These are phyloP conservation scores for Monoplex corrugatus DNA, from an alignment of 2,888 invertebrate genomes.

Conservation along the genomic window DNA sequence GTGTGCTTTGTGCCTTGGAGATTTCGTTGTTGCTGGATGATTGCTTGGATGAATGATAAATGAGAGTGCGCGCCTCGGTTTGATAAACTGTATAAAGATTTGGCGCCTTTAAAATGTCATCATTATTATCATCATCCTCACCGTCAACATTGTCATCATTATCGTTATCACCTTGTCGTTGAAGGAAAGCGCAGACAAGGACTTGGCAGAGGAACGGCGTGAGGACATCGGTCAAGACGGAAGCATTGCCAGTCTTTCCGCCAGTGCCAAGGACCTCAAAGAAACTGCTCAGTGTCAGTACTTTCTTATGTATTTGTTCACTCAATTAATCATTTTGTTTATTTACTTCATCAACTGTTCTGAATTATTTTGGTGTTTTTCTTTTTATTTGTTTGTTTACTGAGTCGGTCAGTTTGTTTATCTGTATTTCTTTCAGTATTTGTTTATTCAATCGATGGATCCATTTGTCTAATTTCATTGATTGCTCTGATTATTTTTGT, in stretches of 20 bases:
- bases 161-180: no score
- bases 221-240: constrained; percentile 6
- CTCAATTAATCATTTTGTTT: not conserved
- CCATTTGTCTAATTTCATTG: no score
- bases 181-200: not conserved
- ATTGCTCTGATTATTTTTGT: no score
- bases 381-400: not conserved
- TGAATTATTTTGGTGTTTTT: not conserved
- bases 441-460: no score
- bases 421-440: not conserved
- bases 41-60: no score
- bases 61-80: no score
- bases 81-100: no score
- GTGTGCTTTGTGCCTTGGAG: no score
- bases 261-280: constrained; percentile 2
- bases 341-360: not conserved
- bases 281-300: constrained; percentile 5
- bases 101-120: no score
- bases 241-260: not conserved
- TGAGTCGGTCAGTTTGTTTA: not conserved
- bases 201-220: not conserved
- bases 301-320: not conserved
- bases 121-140: no score
- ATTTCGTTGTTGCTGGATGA: no score
- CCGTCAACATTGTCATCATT: no score